phyloP scores from a whole-genome alignment of 1,140 invertebrate species.

The Macrocentrus cingulum region DNA sequence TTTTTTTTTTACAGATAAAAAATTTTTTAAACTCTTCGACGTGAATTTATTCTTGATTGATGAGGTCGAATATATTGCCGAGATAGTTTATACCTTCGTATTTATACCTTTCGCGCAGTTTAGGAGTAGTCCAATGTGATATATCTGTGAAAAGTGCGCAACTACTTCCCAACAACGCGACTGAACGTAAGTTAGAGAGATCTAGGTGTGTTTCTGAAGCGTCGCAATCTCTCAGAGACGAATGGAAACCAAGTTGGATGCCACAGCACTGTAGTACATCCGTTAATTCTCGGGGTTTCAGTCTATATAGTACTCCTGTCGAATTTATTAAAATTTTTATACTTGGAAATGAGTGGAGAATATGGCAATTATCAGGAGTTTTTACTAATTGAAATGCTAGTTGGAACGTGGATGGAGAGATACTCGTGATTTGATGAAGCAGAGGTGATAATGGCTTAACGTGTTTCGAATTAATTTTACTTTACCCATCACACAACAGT shows the following conservation, averaged over 20 bases:
- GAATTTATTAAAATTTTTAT: too few relatives aligned
- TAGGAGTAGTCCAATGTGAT: conserved; percentile 8
- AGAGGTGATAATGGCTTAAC: too few relatives aligned
- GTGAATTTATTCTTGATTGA: background rate
- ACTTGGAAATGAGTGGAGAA: too few relatives aligned
- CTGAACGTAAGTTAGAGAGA: conserved; percentile 12
- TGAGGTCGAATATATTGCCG: background rate
- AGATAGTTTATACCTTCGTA: background rate
- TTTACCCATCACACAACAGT: too few relatives aligned
- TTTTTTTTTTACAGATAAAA: too few relatives aligned
- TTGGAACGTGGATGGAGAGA: too few relatives aligned
- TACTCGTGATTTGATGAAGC: too few relatives aligned
- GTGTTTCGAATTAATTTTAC: too few relatives aligned
- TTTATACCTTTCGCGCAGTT: background rate
- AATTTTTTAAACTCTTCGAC: too few relatives aligned
- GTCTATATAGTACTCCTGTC: background rate
- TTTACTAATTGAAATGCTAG: too few relatives aligned
- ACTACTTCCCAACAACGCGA: conserved; percentile 26
- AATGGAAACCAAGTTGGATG: conserved; percentile 17
- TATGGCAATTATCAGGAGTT: too few relatives aligned
- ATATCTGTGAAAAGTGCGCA: conserved; percentile 30
- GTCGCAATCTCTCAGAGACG: conserved; percentile 15
- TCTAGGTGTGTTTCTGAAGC: background rate
- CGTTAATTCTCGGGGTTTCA: conserved; percentile 23
- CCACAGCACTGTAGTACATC: conserved; percentile 23